Evolutionary conservation across 2,113 vertebrate species (phyloP), one percentile per base, ranked within the genome.

Genomic region (Strix uralensis): DNA sequence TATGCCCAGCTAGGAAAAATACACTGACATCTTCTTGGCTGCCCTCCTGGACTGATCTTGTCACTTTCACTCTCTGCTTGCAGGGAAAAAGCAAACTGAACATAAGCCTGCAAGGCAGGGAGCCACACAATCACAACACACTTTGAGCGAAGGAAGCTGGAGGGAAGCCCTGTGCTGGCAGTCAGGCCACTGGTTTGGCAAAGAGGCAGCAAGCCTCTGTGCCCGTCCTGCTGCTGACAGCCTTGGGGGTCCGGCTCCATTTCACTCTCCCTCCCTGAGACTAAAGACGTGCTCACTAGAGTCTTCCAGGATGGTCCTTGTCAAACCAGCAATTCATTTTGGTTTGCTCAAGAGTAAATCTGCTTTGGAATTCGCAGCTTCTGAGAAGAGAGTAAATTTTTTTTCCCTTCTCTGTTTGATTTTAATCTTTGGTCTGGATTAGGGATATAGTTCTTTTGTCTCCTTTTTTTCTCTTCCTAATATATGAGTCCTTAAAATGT

Each of bases 21-120:
- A 70, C 38, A 55, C 29, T 51, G 67, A 84, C 93, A 91, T 91
- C 77, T 91, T 86, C 81, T 89, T 96, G 94, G 93, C 95, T 89
- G 81, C 81, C 86, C 84, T 96, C 91, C 81, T 94, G 52, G n/a
- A 96, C 84, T 20, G 65, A 38, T 91, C 86, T 94, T 91, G 80
- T 94, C 91, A 51, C 86, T 94, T 96, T 91, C 72, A 51, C 65
- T 95, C 29, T 58, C 26, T 67, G 46, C 47, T 94, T 81, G 69
- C 42, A 59, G 63, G 36, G n/a, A 29, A 61, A 78, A 90, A 90
- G 3, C 63, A 63, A 75, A 96, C 66, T 75, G 86, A 96, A 69
- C 89, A 81, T 81, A 92, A 95, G 86, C 67, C 81, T 92, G 57
- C 42, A 40, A 94, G 81, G 91, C 89, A 87, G 91, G 89, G 78